Conservation (phyloP, 1,140 invertebrate species). For the Heliconius hermathena region DNA sequence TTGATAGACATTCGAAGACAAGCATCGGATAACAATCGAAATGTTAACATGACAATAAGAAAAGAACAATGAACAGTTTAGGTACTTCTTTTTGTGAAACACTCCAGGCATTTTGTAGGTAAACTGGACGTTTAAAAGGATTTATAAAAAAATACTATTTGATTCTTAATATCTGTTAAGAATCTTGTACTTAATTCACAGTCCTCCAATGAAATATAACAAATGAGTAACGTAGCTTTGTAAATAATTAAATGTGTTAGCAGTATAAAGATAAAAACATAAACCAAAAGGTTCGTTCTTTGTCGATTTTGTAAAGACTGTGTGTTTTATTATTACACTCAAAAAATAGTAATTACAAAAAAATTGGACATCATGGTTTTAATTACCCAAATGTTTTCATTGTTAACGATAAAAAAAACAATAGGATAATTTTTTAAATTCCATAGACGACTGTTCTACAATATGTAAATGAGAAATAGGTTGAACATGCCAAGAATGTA, state of each 20-base stretch:
- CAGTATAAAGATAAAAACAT: too few species aligned
- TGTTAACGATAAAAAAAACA: neutral
- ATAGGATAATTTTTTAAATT: conserved; percentile 13
- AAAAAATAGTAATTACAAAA: too few species aligned
- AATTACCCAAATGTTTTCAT: too few species aligned
- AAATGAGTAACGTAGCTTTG: neutral
- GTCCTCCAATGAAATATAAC: neutral
- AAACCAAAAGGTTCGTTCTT: too few species aligned
- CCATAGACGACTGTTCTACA: neutral
- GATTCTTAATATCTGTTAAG: neutral
- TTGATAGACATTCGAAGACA: conserved; percentile 48
- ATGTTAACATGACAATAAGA: conserved; percentile 66
- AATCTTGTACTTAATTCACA: neutral
- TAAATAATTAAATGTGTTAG: neutral
- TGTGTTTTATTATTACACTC: too few species aligned
- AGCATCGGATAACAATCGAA: conserved; percentile 69
- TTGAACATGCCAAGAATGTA: conserved; percentile 34
- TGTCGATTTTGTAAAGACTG: neutral
- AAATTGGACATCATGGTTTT: too few species aligned
- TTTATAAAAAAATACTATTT: neutral
- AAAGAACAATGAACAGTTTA: conserved; percentile 45
- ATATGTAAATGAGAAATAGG: conserved; percentile 9
- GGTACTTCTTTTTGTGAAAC: conserved; percentile 27
- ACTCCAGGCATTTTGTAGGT: conserved; percentile 11
- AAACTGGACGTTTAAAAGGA: neutral